Evolutionary conservation across 2,797 vertebrate species (phyloP), one percentile per base, ranked within the genome.

Genomic region (Leucoraja ocellata): DNA sequence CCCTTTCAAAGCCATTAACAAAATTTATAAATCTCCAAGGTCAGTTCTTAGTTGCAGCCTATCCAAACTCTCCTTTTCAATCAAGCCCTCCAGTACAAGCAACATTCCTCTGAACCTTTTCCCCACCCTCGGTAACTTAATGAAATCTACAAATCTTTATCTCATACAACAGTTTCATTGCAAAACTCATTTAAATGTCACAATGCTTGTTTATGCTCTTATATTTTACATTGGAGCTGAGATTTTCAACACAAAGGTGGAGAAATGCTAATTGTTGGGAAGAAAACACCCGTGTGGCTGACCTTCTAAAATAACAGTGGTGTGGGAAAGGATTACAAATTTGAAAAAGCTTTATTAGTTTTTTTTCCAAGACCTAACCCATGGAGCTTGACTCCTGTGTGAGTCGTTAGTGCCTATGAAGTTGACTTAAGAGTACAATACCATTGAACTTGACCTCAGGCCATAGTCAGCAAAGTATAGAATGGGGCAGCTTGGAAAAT

Each of bases 131-230:
- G 46, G 46, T 23, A 21, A 23, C 90, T 92, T 74, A 92, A 92
- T 92, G 71, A 92, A 92, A 74, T 39, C 39, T 74, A 92, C 71
- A 76, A 92, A 92, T 92, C 90, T 74, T 92, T 76, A 46, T 58
- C 90, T 76, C 46, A 76, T 76, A 25, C 71, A 92, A 76, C 90
- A 92, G 73, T 71, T 76, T 74, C 58, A 92, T 92, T 76, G 46
- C 71, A 25, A 28, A 91, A 91, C 39, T 74, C 71, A 92, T 92
- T 92, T 92, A 92, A 92, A 92, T 92, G 90, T 54, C 90, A 54
- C 9, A 92, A 54, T 76, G 14, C 39, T 76, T 18, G 36, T 76
- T 28, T 25, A 36, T 74, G 39, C 90, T 91, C 68, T 46, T 11
- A 39, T 46, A 39, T 91, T 91, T 74, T 36, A 74, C 16, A 54